These are phyloP conservation scores for Enoplosus armatus DNA, from an alignment of 2,797 vertebrate genomes.

Conservation along the genomic window DNA sequence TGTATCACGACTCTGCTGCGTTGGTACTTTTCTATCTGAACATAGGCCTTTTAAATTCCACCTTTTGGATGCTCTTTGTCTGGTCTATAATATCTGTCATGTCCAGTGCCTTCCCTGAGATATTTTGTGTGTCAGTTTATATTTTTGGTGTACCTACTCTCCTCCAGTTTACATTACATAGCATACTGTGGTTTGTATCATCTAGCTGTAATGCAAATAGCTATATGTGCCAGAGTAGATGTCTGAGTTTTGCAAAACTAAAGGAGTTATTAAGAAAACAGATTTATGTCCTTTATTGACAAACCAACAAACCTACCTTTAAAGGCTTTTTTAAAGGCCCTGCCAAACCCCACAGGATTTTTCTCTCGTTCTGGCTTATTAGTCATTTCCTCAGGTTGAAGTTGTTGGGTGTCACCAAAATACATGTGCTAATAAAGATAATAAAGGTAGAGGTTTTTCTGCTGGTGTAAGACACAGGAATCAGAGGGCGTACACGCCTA, in stretches of 20 bases:
- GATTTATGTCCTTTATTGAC: neutral
- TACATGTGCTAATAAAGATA: neutral
- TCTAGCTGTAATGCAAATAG: neutral
- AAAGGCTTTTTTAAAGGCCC: neutral
- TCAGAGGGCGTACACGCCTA: neutral
- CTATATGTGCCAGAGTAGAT: neutral
- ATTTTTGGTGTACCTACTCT: neutral
- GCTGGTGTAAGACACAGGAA: neutral
- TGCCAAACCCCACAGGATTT: neutral
- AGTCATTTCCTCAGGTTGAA: neutral
- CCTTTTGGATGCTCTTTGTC: neutral
- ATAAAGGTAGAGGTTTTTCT: neutral
- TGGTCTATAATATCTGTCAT: neutral
- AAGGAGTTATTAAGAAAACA: neutral
- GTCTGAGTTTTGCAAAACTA: neutral
- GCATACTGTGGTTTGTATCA: neutral
- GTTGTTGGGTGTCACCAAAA: neutral
- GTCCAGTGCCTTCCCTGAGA: neutral
- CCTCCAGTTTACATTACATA: neutral
- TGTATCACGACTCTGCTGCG: neutral
- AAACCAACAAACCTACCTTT: neutral
- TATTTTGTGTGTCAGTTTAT: neutral
- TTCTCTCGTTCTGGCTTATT: neutral
- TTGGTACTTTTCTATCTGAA: constrained; percentile 12
- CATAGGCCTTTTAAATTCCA: neutral